Conservation (phyloP, 2,888 invertebrate species). For the Bellardia pandia region DNA sequence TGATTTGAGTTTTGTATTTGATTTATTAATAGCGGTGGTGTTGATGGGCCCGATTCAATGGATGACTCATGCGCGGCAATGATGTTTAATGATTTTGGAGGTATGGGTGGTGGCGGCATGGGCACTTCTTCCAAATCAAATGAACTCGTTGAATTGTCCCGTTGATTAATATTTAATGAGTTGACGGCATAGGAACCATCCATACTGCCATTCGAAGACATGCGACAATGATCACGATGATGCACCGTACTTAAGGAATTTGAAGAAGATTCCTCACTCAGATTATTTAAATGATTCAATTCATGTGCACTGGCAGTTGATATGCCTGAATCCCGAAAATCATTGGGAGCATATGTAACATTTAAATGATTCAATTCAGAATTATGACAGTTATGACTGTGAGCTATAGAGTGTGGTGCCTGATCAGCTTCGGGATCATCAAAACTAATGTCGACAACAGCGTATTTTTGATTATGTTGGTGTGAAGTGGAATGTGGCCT, state of each 20-base stretch:
- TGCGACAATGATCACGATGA: conserved; percentile 80
- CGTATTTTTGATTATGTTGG: conserved; percentile 83
- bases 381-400: conserved; percentile 76
- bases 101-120: conserved; percentile 83
- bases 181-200: conserved; percentile 72
- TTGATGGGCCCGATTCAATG: conserved; percentile 26
- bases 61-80: conserved; percentile 71
- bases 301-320: conserved; percentile 84
- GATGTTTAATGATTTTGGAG: conserved; percentile 81
- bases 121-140: conserved; percentile 83
- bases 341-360: conserved; percentile 81
- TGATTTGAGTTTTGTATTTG: conserved; percentile 65
- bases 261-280: conserved; percentile 80
- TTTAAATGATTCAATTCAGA: conserved; percentile 77
- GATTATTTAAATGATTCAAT: conserved; percentile 81
- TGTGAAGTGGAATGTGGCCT: conserved; percentile 77
- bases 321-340: conserved; percentile 84
- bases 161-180: conserved; percentile 79
- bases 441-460: conserved; percentile 85
- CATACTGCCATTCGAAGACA: conserved; percentile 78
- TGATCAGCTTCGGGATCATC: conserved; percentile 84
- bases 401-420: conserved; percentile 78
- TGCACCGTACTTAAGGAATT: conserved; percentile 79
- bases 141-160: conserved; percentile 80
- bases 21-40: conserved; percentile 56